Evolutionary conservation across 2,888 invertebrate species (phyloP), one percentile per base, ranked within the genome.

Genomic region (Crossocerus cetratus): DNA sequence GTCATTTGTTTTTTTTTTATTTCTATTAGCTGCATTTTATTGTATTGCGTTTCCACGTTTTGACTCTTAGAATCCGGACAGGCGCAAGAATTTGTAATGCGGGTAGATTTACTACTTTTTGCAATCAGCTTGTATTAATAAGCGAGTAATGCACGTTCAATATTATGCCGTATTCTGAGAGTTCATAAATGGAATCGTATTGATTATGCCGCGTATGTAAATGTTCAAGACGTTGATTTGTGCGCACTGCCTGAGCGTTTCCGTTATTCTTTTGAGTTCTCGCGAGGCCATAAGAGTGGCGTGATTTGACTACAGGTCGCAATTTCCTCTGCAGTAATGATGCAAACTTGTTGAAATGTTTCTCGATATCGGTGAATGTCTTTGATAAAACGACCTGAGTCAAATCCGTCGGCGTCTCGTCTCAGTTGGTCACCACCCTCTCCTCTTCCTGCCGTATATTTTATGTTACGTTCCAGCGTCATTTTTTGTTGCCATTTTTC

Each of bases 381-480:
- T n/a, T 11, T 23, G 3, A 13, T 22, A 63, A 54, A 21, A 62
- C 58, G 63, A 63, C 43, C 67, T 69, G 74, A 53, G 59, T 45
- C 60, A 56, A 69, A 60, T 54, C 59, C 22, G 54, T 53, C 45
- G 57, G 16, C 68, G 60, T 56, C 59, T 72, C 70, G 57, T 56
- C 70, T 65, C 62, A 54, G 63, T 63, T 57, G 63, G 56, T 68
- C 61, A 62, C 44, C 32, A 65, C 62, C 69, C 14, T 49, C 72
- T 70, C 44, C 71, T 75, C 68, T 67, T 60, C 70, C 68, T 65
- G 79, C 67, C 55, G 43, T 69, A 22, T 62, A 64, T 81, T 79
- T 81, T 82, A 49, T 80, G 79, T 82, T 82, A 82, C 80, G 78
- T 81, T 84, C 74, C 69, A 70, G 84, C 78, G 83, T 78, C 80